Evolutionary conservation across 2,113 vertebrate genomes (phyloP).

Genomic region (Empidonax traillii): DNA sequence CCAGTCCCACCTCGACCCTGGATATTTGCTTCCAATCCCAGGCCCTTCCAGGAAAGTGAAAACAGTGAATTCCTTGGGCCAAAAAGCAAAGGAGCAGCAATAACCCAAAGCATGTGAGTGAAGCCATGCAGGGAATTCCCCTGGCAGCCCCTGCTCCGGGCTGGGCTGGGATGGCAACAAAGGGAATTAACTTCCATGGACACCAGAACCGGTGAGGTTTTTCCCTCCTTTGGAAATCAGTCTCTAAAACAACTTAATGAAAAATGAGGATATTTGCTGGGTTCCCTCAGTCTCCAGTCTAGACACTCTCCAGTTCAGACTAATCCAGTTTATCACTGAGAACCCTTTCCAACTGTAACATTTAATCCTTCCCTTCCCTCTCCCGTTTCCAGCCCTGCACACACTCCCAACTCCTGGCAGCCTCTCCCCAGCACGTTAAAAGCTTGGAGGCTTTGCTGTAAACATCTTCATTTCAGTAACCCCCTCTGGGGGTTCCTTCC

Average conservation of each 20-base stretch:
- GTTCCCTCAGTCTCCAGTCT: constrained; percentile 41
- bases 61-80: background rate
- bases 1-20: background rate
- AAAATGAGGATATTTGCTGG: background rate
- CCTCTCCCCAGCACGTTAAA: background rate
- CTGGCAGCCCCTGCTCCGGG: background rate
- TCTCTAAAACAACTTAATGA: background rate
- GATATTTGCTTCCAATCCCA: background rate
- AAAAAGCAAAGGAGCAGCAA: background rate
- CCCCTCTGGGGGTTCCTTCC: background rate
- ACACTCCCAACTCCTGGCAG: constrained; percentile 12
- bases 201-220: constrained; percentile 1
- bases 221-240: constrained; percentile 15
- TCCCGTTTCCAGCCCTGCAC: background rate
- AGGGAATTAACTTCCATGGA: constrained; percentile 25
- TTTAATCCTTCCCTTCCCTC: background rate
- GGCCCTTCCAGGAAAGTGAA: background rate
- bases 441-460: background rate
- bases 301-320: constrained; percentile 38
- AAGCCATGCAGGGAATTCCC: background rate
- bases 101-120: background rate
- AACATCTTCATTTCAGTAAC: background rate
- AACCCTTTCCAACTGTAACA: constrained; percentile 6
- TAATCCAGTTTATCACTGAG: constrained; percentile 32
- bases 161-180: background rate